Evolutionary conservation across 2,113 vertebrate genomes (phyloP), one percentile per base, ranked within the genome.

Genomic region (Ammospiza nelsoni): DNA sequence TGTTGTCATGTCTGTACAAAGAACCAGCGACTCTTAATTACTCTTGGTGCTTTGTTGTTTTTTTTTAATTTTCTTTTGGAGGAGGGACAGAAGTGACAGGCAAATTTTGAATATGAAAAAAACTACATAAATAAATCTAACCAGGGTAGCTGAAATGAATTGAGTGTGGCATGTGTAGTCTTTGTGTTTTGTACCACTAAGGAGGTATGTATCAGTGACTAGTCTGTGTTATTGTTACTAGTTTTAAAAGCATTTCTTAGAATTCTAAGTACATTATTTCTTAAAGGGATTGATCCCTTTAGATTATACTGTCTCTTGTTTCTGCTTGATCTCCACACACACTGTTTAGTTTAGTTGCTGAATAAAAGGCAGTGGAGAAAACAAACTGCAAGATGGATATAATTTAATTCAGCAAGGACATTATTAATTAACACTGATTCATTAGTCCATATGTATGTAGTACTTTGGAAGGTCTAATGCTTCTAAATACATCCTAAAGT

Each of bases 371-470:
- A 29, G 8, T 14, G 9, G 17, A 83, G 66, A 82, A 95, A 87
- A 79, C 46, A 10, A 75, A 39, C 24, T 39, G 35, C 21, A n/a
- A 75, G 46, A 37, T 2, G 1, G 14, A 54, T 52, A 55, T 27
- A 21, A 55, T 67, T 94, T 87, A 78, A 44, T 78, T 89, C 9
- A 65, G 15, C 57, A 46, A 61, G 4, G 31, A 2, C 23, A 58
- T 82, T 94, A 62, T 74, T 93, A 96, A 92, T 85, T 85, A 86
- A 83, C 39, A 55, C 20, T 44, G 27, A 69, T 87, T 79, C 6
- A 15, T 77, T 94, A 86, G 51, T 77, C 63, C 31, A 41, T 39
- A 35, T 54, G 29, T 52, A 27, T 59, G 8, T 69, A 80, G 48
- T 83, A 68, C 29, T 89, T 83, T 71, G 51, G 82, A 90, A 67